These are phyloP conservation scores for Piprites chloris DNA, from an alignment of 2,113 vertebrate genomes.

Conservation along the genomic window DNA sequence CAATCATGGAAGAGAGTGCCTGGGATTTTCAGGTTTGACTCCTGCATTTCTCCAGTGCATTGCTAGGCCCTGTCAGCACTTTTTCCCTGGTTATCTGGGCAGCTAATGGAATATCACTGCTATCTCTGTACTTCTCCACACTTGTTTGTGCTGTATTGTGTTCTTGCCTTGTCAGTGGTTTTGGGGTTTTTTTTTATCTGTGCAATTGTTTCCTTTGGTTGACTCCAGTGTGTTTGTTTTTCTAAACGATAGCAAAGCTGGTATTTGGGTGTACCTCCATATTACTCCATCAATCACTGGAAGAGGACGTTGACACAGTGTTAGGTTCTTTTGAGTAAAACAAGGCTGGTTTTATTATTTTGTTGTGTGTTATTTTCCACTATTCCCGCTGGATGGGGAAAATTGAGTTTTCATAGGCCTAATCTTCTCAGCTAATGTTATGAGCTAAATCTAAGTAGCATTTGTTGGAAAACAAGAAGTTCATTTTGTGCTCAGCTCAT, in stretches of 20 bases:
- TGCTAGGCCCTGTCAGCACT: neutral
- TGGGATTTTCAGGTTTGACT: neutral
- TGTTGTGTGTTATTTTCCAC: constrained; percentile 31
- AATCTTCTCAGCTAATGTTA: constrained; percentile 36
- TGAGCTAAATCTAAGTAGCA: constrained; percentile 14
- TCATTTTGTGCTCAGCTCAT: neutral
- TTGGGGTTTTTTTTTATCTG: neutral
- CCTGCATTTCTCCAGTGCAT: neutral
- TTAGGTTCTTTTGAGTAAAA: constrained; percentile 55
- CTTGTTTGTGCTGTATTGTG: neutral
- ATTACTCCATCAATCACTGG: constrained; percentile 58
- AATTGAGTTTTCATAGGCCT: constrained; percentile 51
- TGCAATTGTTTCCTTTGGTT: constrained; percentile 6
- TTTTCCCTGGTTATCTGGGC: neutral
- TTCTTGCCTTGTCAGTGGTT: neutral
- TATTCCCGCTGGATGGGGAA: constrained; percentile 25
- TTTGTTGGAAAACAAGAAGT: constrained; percentile 1
- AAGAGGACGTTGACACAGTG: constrained; percentile 10
- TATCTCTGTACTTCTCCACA: neutral
- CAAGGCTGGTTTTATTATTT: constrained; percentile 51
- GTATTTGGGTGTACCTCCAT: constrained; percentile 9
- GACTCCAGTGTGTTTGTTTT: neutral
- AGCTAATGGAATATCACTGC: neutral
- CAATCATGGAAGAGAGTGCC: neutral
- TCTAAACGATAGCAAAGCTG: neutral